phyloP scores from a whole-genome alignment of 2,113 vertebrate species.

The Indicator maculatus region DNA sequence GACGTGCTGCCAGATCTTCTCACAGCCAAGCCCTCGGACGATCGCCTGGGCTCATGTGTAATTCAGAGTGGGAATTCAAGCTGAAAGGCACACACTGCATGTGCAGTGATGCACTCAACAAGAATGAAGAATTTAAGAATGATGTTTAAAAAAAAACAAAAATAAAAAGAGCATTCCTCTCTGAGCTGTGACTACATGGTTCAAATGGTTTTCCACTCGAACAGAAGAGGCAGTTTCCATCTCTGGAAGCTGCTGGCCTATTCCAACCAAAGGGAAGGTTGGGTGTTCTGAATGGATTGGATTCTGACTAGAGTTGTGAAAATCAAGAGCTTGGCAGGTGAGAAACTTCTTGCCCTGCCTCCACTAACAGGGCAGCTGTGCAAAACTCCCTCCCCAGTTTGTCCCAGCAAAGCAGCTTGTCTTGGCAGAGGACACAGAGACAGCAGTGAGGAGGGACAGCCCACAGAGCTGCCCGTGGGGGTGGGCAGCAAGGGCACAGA shows the following conservation, averaged over 20 bases:
- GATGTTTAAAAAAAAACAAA: not conserved
- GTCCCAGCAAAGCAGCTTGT: not conserved
- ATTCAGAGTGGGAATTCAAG: constrained; percentile 31
- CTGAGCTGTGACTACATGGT: not conserved
- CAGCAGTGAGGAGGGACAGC: accelerated
- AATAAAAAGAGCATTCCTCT: not conserved
- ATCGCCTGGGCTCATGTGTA: constrained; percentile 4
- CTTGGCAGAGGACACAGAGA: accelerated
- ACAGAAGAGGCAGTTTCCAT: not conserved
- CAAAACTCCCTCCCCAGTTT: not conserved
- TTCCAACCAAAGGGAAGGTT: not conserved
- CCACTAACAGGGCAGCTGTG: not conserved
- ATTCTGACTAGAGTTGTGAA: not conserved
- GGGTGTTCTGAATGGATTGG: not conserved
- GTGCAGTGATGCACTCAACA: not conserved
- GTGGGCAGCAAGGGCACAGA: accelerated
- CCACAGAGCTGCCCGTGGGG: accelerated
- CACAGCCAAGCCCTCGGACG: not conserved
- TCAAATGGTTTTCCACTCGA: constrained; percentile 23
- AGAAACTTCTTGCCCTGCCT: not conserved
- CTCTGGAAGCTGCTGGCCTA: not conserved
- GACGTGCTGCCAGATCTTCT: not conserved
- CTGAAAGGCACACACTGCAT: not conserved
- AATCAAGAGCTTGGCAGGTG: not conserved
- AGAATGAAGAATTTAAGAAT: constrained; percentile 24